Conservation (phyloP, 1,140 invertebrate species). For the Pseudachorutes palmiensis region DNA sequence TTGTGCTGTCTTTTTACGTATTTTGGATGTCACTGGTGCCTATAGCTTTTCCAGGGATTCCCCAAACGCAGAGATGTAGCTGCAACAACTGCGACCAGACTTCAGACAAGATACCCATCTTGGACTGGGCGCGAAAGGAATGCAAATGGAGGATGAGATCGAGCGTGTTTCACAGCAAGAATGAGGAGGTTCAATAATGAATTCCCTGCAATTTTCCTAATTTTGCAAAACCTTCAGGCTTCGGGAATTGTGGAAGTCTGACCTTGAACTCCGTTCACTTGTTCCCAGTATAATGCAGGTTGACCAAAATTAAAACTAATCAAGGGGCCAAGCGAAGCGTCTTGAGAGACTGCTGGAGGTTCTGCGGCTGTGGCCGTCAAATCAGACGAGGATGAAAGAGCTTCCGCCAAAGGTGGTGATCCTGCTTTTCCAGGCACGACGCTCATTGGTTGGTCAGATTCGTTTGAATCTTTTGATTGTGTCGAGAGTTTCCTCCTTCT, state of each 20-base stretch:
- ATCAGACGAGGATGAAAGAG: too few relatives aligned
- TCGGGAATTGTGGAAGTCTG: not conserved
- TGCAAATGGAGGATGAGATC: conserved; percentile 31
- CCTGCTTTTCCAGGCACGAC: conserved; percentile 38
- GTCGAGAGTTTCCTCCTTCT: conserved; percentile 18
- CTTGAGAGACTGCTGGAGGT: not conserved
- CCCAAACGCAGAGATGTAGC: conserved; percentile 28
- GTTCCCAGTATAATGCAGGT: conserved; percentile 20
- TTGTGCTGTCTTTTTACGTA: not conserved
- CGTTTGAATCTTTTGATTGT: not conserved
- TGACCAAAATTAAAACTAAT: conserved; percentile 17
- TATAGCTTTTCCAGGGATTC: not conserved
- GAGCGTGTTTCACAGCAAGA: conserved; percentile 29
- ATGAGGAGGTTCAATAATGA: conserved; percentile 30
- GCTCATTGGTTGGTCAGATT: conserved; percentile 15
- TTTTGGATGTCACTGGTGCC: not conserved
- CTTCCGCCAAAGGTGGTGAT: not conserved
- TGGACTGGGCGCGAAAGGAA: conserved; percentile 15
- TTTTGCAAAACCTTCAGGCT: not conserved
- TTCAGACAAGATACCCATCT: conserved; percentile 19
- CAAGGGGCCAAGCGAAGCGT: not conserved
- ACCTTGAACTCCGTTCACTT: conserved; percentile 26
- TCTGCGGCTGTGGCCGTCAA: not conserved
- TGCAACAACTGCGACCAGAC: conserved; percentile 32
- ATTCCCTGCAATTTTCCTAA: conserved; percentile 26